These are phyloP conservation scores for Chrysochloris asiatica DNA, from an alignment of 2,113 vertebrate species.

Conservation along the genomic window DNA sequence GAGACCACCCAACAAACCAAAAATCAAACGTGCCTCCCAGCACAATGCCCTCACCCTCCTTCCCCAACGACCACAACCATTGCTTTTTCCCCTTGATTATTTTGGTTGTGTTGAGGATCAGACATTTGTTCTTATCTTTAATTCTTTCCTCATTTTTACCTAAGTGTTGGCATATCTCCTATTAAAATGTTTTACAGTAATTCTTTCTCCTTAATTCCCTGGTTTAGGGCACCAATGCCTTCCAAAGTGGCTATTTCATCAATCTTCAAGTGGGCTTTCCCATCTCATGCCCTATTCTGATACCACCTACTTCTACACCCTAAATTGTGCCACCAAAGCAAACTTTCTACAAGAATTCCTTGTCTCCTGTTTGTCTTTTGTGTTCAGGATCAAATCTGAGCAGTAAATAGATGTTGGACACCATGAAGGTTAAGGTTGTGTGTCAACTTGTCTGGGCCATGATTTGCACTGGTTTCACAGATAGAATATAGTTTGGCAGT, in stretches of 20 bases:
- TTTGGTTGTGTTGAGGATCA: conserved; percentile 43
- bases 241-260: neutral
- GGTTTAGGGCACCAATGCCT: neutral
- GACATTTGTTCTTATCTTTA: conserved; percentile 1
- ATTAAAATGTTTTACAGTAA: conserved; percentile 5
- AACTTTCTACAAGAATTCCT: neutral
- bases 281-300: neutral
- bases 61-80: neutral
- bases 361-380: neutral
- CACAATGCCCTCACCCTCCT: neutral
- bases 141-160: conserved; percentile 32
- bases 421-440: no score
- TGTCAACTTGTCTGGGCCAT: no score
- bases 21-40: neutral
- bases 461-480: no score
- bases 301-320: no score
- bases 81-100: neutral
- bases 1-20: conserved; percentile 44
- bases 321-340: neutral
- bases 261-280: neutral
- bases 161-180: neutral
- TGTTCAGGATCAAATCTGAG: neutral
- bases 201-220: neutral
- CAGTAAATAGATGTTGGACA: neutral
- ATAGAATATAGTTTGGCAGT: no score